Evolutionary conservation across 2,113 vertebrate species (phyloP).

Genomic region (Solenodon paradoxus): DNA sequence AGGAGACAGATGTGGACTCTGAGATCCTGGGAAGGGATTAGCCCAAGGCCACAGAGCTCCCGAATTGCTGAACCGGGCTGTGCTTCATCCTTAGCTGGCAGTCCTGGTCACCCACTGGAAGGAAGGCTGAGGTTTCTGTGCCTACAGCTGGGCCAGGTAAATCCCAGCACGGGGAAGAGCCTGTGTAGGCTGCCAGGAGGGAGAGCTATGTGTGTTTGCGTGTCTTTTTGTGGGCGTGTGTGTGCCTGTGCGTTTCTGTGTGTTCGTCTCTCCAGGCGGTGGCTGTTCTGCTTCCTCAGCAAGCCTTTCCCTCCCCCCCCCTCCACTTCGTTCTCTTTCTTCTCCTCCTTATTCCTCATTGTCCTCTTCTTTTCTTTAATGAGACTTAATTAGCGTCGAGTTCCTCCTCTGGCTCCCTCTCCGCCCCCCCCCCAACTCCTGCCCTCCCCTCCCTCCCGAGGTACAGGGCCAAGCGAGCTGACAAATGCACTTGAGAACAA

Average conservation of each 20-base stretch:
- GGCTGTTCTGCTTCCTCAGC: conserved; percentile 72
- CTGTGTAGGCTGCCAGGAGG: background rate
- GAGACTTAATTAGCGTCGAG: conserved; percentile 76
- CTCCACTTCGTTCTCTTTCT: conserved; percentile 62
- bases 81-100: background rate
- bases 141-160: background rate
- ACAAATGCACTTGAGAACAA: conserved; percentile 79
- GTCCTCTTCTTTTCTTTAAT: conserved; percentile 68
- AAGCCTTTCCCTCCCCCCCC: conserved; percentile 62
- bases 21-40: background rate
- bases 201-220: conserved; percentile 45
- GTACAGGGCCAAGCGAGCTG: conserved; percentile 76
- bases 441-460: conserved; percentile 48
- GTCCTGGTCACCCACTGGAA: background rate
- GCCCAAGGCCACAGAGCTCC: background rate
- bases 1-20: background rate
- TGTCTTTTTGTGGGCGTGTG: conserved; percentile 62
- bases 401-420: conserved; percentile 66
- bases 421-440: conserved; percentile 44
- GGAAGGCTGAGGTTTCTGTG: background rate
- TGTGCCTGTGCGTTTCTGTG: conserved; percentile 46
- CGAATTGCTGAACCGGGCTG: background rate
- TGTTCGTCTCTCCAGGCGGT: conserved; percentile 32
- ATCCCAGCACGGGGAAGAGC: background rate
- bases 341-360: conserved; percentile 72